These are phyloP conservation scores for Propithecus coquereli DNA, from an alignment of 2,113 vertebrate genomes.

Conservation along the genomic window DNA sequence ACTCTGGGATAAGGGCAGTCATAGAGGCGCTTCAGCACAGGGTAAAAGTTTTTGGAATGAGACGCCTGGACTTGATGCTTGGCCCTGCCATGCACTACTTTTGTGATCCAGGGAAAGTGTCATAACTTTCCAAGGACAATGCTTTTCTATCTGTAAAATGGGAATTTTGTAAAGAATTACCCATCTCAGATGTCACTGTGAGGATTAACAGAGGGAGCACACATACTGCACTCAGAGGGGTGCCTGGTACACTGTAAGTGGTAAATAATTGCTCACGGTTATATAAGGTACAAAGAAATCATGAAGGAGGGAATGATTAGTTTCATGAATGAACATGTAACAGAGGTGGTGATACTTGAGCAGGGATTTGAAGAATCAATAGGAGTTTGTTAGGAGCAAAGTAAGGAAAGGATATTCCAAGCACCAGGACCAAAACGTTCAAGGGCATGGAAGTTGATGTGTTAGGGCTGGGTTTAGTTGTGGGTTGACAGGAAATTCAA, in stretches of 20 bases:
- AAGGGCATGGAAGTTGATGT: not conserved
- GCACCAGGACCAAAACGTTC: not conserved
- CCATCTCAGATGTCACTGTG: not conserved
- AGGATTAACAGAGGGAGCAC: not conserved
- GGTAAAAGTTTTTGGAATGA: not conserved
- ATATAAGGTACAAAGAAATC: not conserved
- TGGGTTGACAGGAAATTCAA: not conserved
- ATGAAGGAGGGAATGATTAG: not conserved
- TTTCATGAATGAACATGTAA: not conserved
- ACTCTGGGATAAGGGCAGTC: not conserved
- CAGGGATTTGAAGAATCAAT: not conserved
- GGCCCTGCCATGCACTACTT: not conserved
- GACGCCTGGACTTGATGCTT: not conserved
- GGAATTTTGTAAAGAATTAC: not conserved
- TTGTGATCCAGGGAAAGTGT: not conserved
- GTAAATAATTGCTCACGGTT: not conserved
- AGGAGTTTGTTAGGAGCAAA: not conserved
- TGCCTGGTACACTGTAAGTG: not conserved
- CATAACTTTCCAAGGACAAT: not conserved
- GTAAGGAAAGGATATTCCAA: not conserved
- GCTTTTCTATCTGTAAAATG: not conserved
- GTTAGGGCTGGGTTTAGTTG: not conserved
- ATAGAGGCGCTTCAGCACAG: accelerated
- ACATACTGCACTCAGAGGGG: not conserved
- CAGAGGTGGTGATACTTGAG: not conserved